A percentile compares a stretch with the other conserved stretches of the same genome.
Conservation (phyloP, 2,797 vertebrate genomes). For the Falco cherrug region DNA sequence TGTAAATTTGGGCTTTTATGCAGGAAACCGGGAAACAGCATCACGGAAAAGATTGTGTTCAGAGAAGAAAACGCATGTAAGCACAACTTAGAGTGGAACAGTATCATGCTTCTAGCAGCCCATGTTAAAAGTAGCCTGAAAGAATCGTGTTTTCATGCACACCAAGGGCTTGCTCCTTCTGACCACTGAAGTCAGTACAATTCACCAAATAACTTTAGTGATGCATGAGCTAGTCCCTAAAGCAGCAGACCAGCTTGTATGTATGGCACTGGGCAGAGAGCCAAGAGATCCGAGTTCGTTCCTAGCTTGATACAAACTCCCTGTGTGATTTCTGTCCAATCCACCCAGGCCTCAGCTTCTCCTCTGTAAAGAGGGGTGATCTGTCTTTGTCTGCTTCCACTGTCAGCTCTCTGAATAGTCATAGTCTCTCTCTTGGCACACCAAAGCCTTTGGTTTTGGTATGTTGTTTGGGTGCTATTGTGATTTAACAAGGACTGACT, state of each 20-base stretch:
- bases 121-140: neutral
- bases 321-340: neutral
- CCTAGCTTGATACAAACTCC: neutral
- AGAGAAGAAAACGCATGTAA: neutral
- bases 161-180: neutral
- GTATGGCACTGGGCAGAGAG: neutral
- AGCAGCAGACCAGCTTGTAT: neutral
- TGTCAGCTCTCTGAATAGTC: neutral
- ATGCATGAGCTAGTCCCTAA: neutral
- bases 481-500: neutral
- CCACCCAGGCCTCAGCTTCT: neutral
- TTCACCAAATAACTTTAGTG: neutral
- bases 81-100: neutral
- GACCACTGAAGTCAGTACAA: neutral
- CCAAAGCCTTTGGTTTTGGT: neutral
- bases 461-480: neutral
- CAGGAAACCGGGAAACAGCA: conserved; percentile 14
- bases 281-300: neutral
- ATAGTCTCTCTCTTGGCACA: neutral
- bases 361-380: neutral
- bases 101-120: neutral
- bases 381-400: neutral
- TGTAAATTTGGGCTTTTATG: neutral
- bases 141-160: neutral
- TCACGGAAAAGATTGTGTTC: neutral